A percentile compares a stretch with the other conserved stretches of the same genome.
Conservation (phyloP, 2,888 invertebrate genomes). For the Azorinus chamasolen region DNA sequence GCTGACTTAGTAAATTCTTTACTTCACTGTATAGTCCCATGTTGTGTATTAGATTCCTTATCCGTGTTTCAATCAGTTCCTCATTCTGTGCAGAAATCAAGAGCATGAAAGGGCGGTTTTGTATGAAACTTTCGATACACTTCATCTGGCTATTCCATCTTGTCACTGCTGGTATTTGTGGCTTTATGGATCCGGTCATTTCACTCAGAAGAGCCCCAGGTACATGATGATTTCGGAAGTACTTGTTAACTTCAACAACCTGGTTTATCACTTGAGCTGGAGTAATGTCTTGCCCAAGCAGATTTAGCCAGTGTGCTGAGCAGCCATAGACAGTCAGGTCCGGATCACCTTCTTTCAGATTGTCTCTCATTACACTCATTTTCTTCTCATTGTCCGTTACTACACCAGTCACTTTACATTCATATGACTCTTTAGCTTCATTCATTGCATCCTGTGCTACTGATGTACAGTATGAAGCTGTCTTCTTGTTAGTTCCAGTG, state of each 20-base stretch:
- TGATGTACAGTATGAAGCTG: conserved; percentile 39
- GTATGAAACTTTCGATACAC: conserved; percentile 27
- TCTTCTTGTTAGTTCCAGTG: conserved; percentile 46
- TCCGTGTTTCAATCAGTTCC: conserved; percentile 41
- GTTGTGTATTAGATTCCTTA: conserved; percentile 46
- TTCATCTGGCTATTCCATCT: conserved; percentile 47
- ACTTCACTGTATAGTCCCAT: conserved; percentile 45
- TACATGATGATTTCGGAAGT: conserved; percentile 46
- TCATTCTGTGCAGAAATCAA: conserved; percentile 42
- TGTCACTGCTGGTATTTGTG: conserved; percentile 26
- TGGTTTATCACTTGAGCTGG: conserved; percentile 42
- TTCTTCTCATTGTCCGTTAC: conserved; percentile 54
- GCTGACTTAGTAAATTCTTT: conserved; percentile 38
- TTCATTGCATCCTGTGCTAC: conserved; percentile 18
- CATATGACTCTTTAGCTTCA: conserved; percentile 26
- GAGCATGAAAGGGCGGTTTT: conserved; percentile 26
- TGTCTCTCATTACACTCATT: conserved; percentile 34
- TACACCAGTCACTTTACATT: conserved; percentile 31
- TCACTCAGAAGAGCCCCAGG: conserved; percentile 22
- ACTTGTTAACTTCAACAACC: conserved; percentile 41
- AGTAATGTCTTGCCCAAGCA: conserved; percentile 40
- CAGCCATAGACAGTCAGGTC: conserved; percentile 31
- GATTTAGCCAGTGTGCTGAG: conserved; percentile 41
- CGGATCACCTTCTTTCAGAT: conserved; percentile 16
- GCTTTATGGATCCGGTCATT: conserved; percentile 24